Conservation (phyloP, 2,888 invertebrate genomes). For the Scaptomyza polygonia region DNA sequence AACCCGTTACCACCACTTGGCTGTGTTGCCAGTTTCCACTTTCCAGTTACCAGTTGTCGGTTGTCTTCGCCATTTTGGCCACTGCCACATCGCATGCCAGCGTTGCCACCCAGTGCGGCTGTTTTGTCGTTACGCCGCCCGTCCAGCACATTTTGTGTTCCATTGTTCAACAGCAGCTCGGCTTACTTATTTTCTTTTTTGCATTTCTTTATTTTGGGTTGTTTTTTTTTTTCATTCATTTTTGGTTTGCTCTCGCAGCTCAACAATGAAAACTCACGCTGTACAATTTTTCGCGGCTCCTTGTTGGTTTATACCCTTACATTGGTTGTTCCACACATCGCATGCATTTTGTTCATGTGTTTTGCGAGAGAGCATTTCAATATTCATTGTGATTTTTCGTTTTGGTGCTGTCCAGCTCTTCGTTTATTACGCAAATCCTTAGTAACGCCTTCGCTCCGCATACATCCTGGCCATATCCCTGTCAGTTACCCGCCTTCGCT, state of each 20-base stretch:
- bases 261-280: conserved; percentile 61
- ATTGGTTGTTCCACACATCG: background rate
- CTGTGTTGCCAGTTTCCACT: conserved; percentile 26
- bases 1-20: conserved; percentile 33
- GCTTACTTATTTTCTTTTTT: conserved; percentile 25
- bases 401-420: conserved; percentile 43
- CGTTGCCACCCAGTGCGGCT: conserved; percentile 37
- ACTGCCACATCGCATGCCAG: conserved; percentile 40
- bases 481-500: background rate
- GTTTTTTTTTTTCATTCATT: conserved; percentile 4
- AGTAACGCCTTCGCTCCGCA: conserved; percentile 39
- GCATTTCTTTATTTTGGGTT: background rate
- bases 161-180: conserved; percentile 40
- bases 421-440: conserved; percentile 74
- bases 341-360: too few species aligned
- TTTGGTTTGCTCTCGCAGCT: conserved; percentile 12
- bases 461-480: conserved; percentile 24
- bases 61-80: conserved; percentile 48
- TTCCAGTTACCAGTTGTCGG: conserved; percentile 36
- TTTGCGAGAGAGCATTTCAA: conserved; percentile 21
- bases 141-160: conserved; percentile 35
- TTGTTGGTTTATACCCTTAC: conserved; percentile 12
- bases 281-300: conserved; percentile 42
- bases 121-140: conserved; percentile 10
- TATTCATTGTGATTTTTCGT: background rate